Evolutionary conservation across 2,797 vertebrate genomes (phyloP).

Genomic region (Manis javanica): DNA sequence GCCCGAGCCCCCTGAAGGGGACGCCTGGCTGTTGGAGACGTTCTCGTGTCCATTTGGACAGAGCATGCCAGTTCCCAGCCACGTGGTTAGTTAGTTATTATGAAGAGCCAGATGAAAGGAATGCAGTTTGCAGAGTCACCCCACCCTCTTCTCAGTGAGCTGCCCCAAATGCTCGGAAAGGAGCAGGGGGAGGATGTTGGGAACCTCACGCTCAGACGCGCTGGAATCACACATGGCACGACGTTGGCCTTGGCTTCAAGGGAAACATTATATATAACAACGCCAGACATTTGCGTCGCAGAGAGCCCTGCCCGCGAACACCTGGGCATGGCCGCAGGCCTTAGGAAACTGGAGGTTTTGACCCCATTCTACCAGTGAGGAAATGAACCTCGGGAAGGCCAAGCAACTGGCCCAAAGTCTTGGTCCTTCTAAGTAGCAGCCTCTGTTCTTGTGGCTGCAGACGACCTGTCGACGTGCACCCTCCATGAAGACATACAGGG

Average conservation of each 20-base stretch:
- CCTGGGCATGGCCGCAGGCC: background rate
- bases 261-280: background rate
- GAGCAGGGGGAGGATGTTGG: background rate
- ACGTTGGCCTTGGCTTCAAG: background rate
- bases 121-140: background rate
- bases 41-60: background rate
- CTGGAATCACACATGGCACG: background rate
- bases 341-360: background rate
- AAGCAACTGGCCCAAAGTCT: background rate
- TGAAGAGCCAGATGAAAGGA: conserved; percentile 26
- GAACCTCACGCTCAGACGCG: background rate
- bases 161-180: background rate
- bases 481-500: background rate
- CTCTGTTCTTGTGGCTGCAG: background rate
- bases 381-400: background rate
- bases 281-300: rapidly evolving
- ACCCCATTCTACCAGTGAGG: background rate
- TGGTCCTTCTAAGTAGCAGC: background rate
- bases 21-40: background rate
- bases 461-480: background rate
- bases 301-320: background rate
- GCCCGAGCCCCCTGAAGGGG: conserved; percentile 89
- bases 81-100: background rate
- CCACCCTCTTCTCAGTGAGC: background rate
- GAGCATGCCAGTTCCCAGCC: background rate